Evolutionary conservation across 1,140 invertebrate species (phyloP).

Genomic region (Microplitis mediator): DNA sequence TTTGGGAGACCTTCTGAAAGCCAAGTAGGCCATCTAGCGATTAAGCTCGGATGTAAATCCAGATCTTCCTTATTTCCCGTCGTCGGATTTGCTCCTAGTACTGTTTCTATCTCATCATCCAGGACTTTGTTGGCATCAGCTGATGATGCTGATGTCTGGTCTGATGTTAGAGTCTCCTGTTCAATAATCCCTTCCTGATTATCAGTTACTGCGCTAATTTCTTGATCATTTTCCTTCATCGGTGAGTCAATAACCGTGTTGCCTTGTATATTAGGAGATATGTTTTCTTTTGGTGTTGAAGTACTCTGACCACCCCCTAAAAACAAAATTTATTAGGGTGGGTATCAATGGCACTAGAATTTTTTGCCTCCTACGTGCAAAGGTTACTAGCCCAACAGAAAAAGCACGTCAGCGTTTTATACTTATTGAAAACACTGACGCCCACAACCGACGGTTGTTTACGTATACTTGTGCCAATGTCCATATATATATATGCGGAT

Average conservation of each 20-base stretch:
- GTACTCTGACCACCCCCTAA: neutral
- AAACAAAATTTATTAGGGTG: constrained; percentile 6
- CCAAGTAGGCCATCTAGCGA: constrained; percentile 15
- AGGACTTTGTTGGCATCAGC: neutral
- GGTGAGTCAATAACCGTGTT: too few species aligned
- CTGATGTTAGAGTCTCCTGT: neutral
- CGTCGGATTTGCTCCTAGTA: constrained; percentile 8
- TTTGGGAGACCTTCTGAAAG: constrained; percentile 11
- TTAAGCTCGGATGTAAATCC: constrained; percentile 4
- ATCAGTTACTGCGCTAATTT: too few species aligned
- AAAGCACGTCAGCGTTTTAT: constrained; percentile 9
- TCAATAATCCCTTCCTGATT: neutral
- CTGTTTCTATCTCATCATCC: constrained; percentile 3
- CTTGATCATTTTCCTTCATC: too few species aligned
- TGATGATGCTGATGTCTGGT: neutral
- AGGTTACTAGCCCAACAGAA: constrained; percentile 17
- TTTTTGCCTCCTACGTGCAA: too few species aligned
- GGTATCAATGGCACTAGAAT: constrained; percentile 18
- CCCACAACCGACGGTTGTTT: neutral
- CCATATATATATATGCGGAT: neutral
- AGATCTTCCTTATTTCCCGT: neutral
- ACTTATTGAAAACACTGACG: neutral
- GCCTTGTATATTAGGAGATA: too few species aligned
- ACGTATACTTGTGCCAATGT: neutral
- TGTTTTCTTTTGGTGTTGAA: neutral